These are phyloP conservation scores for Drosophila ficusphila DNA, from an alignment of 1,140 invertebrate genomes.

Conservation along the genomic window DNA sequence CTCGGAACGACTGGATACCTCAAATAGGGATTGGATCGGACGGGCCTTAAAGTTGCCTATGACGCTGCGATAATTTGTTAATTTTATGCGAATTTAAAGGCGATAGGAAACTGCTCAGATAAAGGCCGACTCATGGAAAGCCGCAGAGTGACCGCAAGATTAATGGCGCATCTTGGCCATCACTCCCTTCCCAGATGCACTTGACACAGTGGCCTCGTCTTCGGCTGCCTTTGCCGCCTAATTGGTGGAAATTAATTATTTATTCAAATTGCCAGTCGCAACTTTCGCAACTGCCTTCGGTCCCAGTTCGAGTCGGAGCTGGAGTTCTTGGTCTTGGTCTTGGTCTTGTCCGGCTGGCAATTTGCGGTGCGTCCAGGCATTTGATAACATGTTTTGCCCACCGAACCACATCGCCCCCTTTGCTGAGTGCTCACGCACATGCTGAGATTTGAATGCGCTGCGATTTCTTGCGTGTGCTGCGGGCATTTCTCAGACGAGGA, in stretches of 20 bases:
- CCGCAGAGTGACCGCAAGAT: conserved; percentile 8
- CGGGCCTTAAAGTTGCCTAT: not conserved
- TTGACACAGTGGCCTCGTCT: conserved; percentile 47
- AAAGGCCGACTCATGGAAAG: not conserved
- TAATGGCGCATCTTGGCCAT: not conserved
- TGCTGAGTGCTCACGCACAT: conserved; percentile 61
- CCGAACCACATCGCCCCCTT: not conserved
- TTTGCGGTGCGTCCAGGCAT: conserved; percentile 59
- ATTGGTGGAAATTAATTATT: conserved; percentile 83
- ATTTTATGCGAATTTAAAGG: conserved; percentile 38
- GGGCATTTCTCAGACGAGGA: conserved; percentile 61
- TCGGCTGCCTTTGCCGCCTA: conserved; percentile 49
- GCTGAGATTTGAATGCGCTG: conserved; percentile 75
- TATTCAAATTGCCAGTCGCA: conserved; percentile 76
- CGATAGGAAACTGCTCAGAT: conserved; percentile 1
- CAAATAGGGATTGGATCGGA: not conserved
- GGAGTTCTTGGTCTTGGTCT: not conserved
- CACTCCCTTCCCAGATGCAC: not conserved
- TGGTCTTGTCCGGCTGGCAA: conserved; percentile 10
- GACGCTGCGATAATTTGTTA: conserved; percentile 46
- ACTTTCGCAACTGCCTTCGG: conserved; percentile 35
- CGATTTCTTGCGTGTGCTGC: conserved; percentile 77
- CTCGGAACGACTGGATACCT: not conserved
- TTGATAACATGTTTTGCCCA: conserved; percentile 65
- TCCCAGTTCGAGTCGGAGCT: too few relatives aligned